phyloP scores from a whole-genome alignment of 1,140 invertebrate species.

The Drosophila kanapiae region DNA sequence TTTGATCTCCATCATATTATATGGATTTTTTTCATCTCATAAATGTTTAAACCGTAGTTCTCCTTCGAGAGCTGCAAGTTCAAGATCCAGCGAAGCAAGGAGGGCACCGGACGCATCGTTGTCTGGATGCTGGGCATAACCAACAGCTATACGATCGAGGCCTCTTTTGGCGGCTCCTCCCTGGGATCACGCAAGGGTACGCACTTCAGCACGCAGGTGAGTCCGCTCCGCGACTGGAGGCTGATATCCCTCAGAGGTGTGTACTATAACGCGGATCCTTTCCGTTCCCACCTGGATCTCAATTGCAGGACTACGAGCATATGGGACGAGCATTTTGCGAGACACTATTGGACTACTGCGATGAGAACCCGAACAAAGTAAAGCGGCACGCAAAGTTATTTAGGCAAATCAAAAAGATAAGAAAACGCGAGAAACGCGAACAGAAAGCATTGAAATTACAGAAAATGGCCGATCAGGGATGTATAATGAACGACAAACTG shows the following conservation, averaged over 20 bases:
- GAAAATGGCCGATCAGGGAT: constrained; percentile 85
- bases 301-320: constrained; percentile 88
- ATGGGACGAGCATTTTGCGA: constrained; percentile 96
- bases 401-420: constrained; percentile 91
- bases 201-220: constrained; percentile 91
- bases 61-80: constrained; percentile 97
- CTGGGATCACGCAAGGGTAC: constrained; percentile 92
- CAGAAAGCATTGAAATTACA: constrained; percentile 85
- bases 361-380: constrained; percentile 94
- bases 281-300: background rate
- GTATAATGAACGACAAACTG: constrained; percentile 83
- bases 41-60: constrained; percentile 88
- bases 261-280: background rate
- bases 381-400: constrained; percentile 92
- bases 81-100: constrained; percentile 95
- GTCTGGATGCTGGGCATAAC: constrained; percentile 97
- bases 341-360: constrained; percentile 95
- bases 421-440: constrained; percentile 86
- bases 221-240: background rate
- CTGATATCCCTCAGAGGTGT: too few species aligned
- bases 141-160: constrained; percentile 97
- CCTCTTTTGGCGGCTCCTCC: constrained; percentile 95
- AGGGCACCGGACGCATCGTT: constrained; percentile 96
- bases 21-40: too few species aligned
- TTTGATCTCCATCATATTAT: background rate